Conservation (phyloP, 2,888 invertebrate genomes). For the Julus scanicus region DNA sequence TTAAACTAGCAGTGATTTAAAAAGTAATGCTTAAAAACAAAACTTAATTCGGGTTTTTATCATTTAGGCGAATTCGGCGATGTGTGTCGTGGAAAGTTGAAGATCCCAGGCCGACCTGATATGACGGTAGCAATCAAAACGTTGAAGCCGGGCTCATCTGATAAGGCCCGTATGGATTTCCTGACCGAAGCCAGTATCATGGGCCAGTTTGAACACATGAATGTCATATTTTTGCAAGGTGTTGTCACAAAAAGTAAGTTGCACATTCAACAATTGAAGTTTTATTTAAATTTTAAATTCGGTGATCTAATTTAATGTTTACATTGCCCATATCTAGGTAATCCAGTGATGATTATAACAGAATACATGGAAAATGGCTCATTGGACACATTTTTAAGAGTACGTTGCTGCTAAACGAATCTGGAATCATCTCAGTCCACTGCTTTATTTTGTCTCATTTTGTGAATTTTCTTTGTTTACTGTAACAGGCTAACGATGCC, state of each 20-base stretch:
- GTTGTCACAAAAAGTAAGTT: constrained; percentile 86
- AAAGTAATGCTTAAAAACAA: no score
- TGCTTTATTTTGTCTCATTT: not conserved
- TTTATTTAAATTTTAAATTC: constrained; percentile 19
- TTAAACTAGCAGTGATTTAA: no score
- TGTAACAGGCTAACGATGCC: constrained; percentile 85
- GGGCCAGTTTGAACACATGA: constrained; percentile 99
- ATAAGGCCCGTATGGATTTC: constrained; percentile 97
- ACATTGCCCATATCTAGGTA: constrained; percentile 68
- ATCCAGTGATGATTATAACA: constrained; percentile 99
- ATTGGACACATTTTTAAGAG: constrained; percentile 91
- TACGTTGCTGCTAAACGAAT: constrained; percentile 63
- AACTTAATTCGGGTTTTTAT: not conserved
- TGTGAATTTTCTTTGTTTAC: not conserved
- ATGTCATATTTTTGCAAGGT: constrained; percentile 98
- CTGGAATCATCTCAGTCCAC: not conserved
- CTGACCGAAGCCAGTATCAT: constrained; percentile 99
- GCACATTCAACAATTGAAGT: not conserved
- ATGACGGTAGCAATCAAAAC: constrained; percentile 95
- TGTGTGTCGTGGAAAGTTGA: constrained; percentile 94
- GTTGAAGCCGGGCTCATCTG: constrained; percentile 84
- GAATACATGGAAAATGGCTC: constrained; percentile 99
- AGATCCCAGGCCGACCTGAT: constrained; percentile 85
- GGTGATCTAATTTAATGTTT: constrained; percentile 54
- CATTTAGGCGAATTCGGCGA: constrained; percentile 92